phyloP scores from a whole-genome alignment of 2,113 vertebrate species.

The Chionodraco myersi region DNA sequence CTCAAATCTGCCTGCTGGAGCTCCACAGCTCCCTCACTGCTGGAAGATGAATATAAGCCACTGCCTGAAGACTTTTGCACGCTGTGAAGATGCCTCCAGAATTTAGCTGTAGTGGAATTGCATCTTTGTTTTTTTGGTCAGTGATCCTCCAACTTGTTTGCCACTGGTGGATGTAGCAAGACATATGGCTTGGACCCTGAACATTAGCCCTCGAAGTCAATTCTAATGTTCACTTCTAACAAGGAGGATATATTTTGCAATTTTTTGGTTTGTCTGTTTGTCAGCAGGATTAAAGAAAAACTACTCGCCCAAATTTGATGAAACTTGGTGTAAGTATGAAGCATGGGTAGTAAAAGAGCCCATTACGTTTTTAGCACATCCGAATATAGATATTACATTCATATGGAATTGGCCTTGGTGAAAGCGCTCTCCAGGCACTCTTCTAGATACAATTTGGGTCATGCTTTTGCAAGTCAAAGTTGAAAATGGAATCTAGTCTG shows the following conservation, averaged over 20 bases:
- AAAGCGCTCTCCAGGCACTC: too few species aligned
- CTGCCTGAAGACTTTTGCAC: constrained; percentile 52
- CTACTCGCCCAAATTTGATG: too few species aligned
- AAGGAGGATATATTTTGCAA: too few species aligned
- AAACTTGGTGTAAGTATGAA: too few species aligned
- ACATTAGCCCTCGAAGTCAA: neutral
- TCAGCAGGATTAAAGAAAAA: too few species aligned
- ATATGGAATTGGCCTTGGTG: too few species aligned
- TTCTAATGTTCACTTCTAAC: neutral
- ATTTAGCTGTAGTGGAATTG: constrained; percentile 58
- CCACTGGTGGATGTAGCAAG: neutral
- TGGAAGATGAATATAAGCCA: constrained; percentile 61
- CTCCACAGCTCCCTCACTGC: constrained; percentile 40
- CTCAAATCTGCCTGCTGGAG: constrained; percentile 56
- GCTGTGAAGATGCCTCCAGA: constrained; percentile 40
- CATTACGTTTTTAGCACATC: too few species aligned
- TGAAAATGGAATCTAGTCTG: neutral
- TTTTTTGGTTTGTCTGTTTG: too few species aligned
- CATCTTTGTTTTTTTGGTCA: constrained; percentile 18
- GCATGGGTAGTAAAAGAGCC: too few species aligned
- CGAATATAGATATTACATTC: too few species aligned
- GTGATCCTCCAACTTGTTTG: constrained; percentile 45
- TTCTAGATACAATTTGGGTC: too few species aligned
- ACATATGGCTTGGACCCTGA: constrained; percentile 1
- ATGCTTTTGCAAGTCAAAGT: neutral